Evolutionary conservation across 2,113 vertebrate species (phyloP).

Genomic region (Salvelinus namaycush): DNA sequence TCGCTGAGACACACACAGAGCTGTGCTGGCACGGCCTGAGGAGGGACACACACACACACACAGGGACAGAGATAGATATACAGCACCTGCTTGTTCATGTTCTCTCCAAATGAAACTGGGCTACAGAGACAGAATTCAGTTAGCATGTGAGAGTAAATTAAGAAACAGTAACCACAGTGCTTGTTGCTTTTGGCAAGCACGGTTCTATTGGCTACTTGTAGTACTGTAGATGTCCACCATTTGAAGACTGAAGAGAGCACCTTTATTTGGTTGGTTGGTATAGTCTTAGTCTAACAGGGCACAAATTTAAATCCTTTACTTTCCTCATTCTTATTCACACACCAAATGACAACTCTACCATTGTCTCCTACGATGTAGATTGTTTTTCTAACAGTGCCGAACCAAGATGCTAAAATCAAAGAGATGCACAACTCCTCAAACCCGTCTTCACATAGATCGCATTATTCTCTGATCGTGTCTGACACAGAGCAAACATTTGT

Average conservation of each 20-base stretch:
- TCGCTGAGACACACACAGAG: slow-evolving; percentile 25
- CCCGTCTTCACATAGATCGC: background rate
- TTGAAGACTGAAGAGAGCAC: background rate
- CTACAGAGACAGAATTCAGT: background rate
- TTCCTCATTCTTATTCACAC: background rate
- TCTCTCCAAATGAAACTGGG: slow-evolving; percentile 5
- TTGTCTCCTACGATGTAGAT: background rate
- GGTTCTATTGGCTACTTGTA: background rate
- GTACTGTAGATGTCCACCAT: background rate
- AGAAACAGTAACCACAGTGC: background rate
- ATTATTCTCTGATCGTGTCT: background rate
- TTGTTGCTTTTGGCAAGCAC: background rate
- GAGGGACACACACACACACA: slow-evolving; percentile 4
- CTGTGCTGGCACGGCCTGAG: slow-evolving; percentile 17
- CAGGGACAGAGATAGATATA: slow-evolving; percentile 4
- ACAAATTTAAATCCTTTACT: background rate
- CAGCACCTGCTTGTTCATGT: slow-evolving; percentile 46
- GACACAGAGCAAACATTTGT: slow-evolving; percentile 10
- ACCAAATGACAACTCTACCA: background rate
- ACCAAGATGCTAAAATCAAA: background rate
- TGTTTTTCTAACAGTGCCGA: background rate
- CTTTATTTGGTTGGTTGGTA: background rate
- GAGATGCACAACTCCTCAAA: background rate
- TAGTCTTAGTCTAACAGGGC: background rate
- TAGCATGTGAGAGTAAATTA: background rate